Base-by-base conservation (phyloP, 2,113 vertebrate genomes). In the Pachyramphus minor region DNA sequence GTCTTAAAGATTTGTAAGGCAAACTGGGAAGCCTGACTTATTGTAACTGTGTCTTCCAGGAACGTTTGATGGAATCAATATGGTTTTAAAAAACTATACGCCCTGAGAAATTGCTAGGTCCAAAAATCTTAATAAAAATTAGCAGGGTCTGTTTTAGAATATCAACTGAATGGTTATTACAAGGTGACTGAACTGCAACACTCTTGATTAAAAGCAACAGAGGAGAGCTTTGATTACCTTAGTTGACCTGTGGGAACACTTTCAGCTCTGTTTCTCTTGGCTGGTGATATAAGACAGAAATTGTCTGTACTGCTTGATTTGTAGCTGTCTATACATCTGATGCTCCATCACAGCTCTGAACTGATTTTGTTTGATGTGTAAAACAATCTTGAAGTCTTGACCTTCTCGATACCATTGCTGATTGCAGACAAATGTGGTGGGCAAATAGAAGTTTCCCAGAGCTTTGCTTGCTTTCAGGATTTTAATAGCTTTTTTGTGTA, bases 171-270 rank as follows among this genome's bases (percentile, higher is more conserved):
- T 93, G 71, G 75, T 81, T 89, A 82, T 75, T 84, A 75, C 85
- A 92, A 96, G 77, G 67, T 89, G 82, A 94, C 71, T 81, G 77
- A 85, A 56, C 66, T 83, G 90, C 91, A 92, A 72, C 71, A 90
- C 35, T 90, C 80, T 58, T 45, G 73, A 89, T 93, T 97, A 90
- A 94, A 97, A 97, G 86, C 89, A 96, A 86, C 28, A 94, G 49
- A 92, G 91, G 91, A 60, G 33, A 85, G 96, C 95, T 98, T 98
- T 98, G 95, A 98, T 98, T 98, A 98, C 98, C 97, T 97, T 91
- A 95, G 83, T 35, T 97, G 97, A 98, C 97, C 97, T 93, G 41
- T 45, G 28, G 91, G 96, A 96, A 87, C 91, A 89, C 90, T 96
- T 96, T 89, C 90, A 93, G 95, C 96, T 95, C 98, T 97, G 90